Evolutionary conservation across 2,888 invertebrate genomes (phyloP), one percentile per base, ranked within the genome.

Genomic region (Abrostola tripartita): DNA sequence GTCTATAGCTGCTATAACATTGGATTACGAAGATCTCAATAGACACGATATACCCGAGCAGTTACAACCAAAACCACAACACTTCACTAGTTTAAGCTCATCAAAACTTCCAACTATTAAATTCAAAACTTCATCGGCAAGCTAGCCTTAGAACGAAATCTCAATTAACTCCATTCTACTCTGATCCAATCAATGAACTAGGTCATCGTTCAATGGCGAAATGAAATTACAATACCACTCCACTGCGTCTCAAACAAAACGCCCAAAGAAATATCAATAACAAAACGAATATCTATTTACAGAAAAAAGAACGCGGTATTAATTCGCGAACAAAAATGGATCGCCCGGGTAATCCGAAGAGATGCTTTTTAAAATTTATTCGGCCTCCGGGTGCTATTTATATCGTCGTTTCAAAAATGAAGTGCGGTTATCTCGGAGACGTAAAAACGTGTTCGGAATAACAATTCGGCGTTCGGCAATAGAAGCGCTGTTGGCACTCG

Each of bases 331-430:
- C 76, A 76, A 74, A 82, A 82, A 78, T 69, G 77, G 72, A 77
- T 81, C 67, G 74, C 54, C 49, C 54, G 69, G 72, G 71, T 82
- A 77, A 77, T 70, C 76, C 73, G 73, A 60, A 79, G 88, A 88
- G 88, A 89, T 86, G 91, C 90, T 92, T 87, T 92, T 92, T 92
- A 89, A 92, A 93, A 93, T 92, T 90, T 92, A 93, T 93, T 90
- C 87, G 87, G 83, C 92, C 92, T 83, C 68, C 72, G 93, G 92
- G 93, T 87, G 88, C 92, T 91, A 92, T 93, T 93, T 92, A 93
- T 92, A 92, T 89, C 88, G 87, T 85, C 90, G 90, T 90, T 91
- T 90, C 92, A 92, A 93, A 93, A 93, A 93, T 93, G 93, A 93
- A 92, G 88, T 88, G 90, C 90, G 92, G 93, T 92, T 93, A 93